Percentiles rank a stretch among this genome's conserved stretches.
phyloP scores from a whole-genome alignment of 2,888 invertebrate species.

The Flexamia atlantica region DNA sequence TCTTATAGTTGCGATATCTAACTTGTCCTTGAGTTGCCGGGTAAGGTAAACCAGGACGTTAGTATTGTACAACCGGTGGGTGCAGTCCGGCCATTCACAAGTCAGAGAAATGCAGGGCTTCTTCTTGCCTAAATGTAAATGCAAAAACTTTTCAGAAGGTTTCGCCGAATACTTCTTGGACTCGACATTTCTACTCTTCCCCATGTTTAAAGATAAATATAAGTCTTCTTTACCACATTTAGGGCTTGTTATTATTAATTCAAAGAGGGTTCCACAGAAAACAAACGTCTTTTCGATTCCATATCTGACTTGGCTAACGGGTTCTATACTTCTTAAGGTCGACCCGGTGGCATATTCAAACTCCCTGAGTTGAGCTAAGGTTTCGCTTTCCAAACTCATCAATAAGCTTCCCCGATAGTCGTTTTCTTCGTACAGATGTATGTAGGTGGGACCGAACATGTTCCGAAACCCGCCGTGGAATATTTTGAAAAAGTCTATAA shows the following conservation, averaged over 20 bases:
- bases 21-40: background rate
- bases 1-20: background rate
- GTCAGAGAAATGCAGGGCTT: constrained; percentile 1
- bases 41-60: background rate
- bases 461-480: constrained; percentile 2
- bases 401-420: constrained; percentile 25
- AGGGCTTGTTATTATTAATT: background rate
- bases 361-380: constrained; percentile 7
- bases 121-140: background rate
- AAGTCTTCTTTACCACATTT: background rate
- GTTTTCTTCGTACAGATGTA: constrained; percentile 23
- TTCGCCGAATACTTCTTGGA: background rate
- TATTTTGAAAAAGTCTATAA: background rate
- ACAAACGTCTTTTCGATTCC: background rate
- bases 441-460: constrained; percentile 46
- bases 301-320: background rate
- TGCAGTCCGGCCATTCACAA: constrained; percentile 16
- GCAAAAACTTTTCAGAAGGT: background rate
- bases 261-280: background rate
- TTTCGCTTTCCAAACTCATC: constrained; percentile 19
- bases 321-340: background rate
- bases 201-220: constrained; percentile 3
- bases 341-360: background rate
- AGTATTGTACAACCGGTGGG: constrained; percentile 3
- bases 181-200: background rate